Conservation (phyloP, 2,113 vertebrate genomes). For the Gasterosteus aculeatus region DNA sequence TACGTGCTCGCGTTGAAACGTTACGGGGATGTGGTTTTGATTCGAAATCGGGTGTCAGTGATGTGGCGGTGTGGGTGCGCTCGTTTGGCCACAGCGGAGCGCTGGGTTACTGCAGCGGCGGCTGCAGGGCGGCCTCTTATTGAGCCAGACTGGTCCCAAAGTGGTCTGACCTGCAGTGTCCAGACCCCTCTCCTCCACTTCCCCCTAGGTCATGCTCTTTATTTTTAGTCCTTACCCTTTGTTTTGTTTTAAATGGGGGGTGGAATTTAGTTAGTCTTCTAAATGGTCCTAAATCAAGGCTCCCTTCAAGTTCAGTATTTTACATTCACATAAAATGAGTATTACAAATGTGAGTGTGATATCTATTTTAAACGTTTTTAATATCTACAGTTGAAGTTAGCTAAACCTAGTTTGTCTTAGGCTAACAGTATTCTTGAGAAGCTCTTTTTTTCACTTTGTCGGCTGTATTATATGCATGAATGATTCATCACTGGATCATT, state of each 20-base stretch:
- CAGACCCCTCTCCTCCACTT: not conserved
- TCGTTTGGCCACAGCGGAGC: constrained; percentile 57
- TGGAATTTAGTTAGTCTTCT: not conserved
- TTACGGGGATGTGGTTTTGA: not conserved
- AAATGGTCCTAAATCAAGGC: not conserved
- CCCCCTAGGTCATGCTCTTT: no score
- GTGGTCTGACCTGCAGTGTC: constrained; percentile 24
- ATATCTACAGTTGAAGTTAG: not conserved
- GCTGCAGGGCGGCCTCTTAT: constrained; percentile 63
- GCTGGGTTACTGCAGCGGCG: constrained; percentile 49
- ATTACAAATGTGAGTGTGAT: not conserved
- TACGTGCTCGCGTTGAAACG: not conserved
- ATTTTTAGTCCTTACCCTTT: not conserved
- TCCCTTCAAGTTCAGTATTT: not conserved
- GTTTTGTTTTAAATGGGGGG: not conserved
- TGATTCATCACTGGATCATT: constrained; percentile 35
- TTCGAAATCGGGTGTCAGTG: not conserved
- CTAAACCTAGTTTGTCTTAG: not conserved
- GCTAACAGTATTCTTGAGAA: not conserved
- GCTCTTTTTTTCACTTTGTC: constrained; percentile 17
- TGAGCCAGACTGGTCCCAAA: constrained; percentile 26
- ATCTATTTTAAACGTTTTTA: not conserved
- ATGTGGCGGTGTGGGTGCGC: constrained; percentile 21
- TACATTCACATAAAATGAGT: not conserved
- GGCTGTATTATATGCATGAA: constrained; percentile 25